Evolutionary conservation across 2,113 vertebrate species (phyloP).

Genomic region (Orcinus orca): DNA sequence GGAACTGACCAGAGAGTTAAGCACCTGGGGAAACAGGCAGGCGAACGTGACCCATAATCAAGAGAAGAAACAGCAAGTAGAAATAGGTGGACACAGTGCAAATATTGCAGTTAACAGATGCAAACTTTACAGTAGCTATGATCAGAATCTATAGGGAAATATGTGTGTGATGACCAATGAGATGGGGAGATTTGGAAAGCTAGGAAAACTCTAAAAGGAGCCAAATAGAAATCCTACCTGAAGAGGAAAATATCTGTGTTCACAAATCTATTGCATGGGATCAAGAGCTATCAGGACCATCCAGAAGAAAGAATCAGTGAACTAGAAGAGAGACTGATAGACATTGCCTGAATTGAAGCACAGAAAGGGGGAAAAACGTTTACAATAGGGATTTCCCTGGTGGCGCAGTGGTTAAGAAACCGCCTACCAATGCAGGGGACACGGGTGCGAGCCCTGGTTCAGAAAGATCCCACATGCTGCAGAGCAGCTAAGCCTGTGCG

Average conservation of each 20-base stretch:
- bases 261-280: background rate
- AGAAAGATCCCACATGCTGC: no score
- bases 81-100: accelerated
- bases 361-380: background rate
- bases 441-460: no score
- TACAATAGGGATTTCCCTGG: no score
- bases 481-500: no score
- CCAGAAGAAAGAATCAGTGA: background rate
- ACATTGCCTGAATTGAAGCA: background rate
- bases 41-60: accelerated
- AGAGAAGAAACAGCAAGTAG: background rate
- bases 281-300: background rate
- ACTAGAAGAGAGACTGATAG: background rate
- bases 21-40: background rate
- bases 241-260: no score
- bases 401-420: no score
- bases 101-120: accelerated
- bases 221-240: background rate
- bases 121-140: background rate
- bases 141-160: background rate
- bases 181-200: background rate
- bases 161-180: accelerated
- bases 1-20: background rate
- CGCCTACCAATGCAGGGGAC: no score
- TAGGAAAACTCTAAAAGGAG: background rate